Conservation (phyloP, 1,140 invertebrate genomes). For the Rhopalosiphum maidis region DNA sequence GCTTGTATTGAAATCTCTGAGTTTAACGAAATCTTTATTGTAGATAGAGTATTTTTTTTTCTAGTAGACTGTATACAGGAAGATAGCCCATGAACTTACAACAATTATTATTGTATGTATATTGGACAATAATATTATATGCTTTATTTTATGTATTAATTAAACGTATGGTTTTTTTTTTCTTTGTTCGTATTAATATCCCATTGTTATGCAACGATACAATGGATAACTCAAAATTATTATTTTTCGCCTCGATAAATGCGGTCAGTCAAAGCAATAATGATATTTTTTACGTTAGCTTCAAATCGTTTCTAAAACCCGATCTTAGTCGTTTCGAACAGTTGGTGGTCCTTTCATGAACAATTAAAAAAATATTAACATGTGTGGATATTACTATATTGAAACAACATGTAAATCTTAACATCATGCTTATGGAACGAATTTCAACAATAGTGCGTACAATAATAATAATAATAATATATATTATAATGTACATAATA, state of each 20-base stretch:
- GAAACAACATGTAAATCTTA: conserved; percentile 8
- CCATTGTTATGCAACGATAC: conserved; percentile 41
- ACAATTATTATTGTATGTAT: background rate
- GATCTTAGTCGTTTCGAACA: background rate
- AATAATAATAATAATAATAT: conserved; percentile 13
- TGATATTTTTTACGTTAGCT: conserved; percentile 25
- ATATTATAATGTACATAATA: background rate
- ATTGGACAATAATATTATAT: background rate
- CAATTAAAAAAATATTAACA: background rate
- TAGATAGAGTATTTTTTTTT: background rate
- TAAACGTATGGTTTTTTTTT: conserved; percentile 21
- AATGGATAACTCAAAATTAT: conserved; percentile 11
- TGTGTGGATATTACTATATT: background rate
- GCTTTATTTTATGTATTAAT: conserved; percentile 18
- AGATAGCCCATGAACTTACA: background rate
- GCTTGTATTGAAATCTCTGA: background rate
- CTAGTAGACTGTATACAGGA: background rate
- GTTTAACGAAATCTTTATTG: background rate
- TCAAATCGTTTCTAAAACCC: conserved; percentile 34
- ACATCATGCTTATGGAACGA: background rate
- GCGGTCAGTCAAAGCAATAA: conserved; percentile 40
- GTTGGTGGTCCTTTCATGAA: background rate
- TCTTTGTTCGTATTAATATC: conserved; percentile 29
- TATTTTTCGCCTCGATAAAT: conserved; percentile 9
- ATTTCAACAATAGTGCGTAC: background rate